phyloP scores from a whole-genome alignment of 2,113 vertebrate genomes.

The Chloroceryle aenea region DNA sequence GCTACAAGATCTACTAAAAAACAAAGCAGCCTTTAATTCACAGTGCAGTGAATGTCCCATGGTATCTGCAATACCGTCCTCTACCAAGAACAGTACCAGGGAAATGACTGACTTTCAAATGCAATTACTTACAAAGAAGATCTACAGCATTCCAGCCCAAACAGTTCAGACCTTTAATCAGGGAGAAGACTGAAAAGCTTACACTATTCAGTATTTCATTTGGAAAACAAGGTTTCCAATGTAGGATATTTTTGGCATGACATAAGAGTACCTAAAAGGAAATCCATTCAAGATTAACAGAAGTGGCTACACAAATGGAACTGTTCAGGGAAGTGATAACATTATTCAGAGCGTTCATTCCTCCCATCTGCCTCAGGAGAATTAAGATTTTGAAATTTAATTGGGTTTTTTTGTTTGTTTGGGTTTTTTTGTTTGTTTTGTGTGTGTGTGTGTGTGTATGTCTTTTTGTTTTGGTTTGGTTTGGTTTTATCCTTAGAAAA shows the following conservation, averaged over 20 bases:
- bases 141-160: slow-evolving; percentile 49
- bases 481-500: slow-evolving; percentile 1
- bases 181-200: slow-evolving; percentile 50
- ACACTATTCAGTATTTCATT: slow-evolving; percentile 49
- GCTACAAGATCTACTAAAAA: neutral
- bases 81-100: neutral
- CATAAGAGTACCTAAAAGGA: slow-evolving; percentile 72
- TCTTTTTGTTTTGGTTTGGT: neutral
- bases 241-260: slow-evolving; percentile 53
- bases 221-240: slow-evolving; percentile 66
- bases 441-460: too few species aligned
- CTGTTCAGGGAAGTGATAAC: neutral
- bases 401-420: neutral
- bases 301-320: slow-evolving; percentile 66
- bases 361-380: slow-evolving; percentile 13
- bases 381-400: neutral
- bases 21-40: neutral
- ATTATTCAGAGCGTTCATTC: slow-evolving; percentile 13
- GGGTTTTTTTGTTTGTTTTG: too few species aligned
- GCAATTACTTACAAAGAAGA: slow-evolving; percentile 43
- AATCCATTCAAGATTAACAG: slow-evolving; percentile 68
- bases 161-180: slow-evolving; percentile 44
- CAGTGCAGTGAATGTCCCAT: neutral
- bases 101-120: slow-evolving; percentile 18
- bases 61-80: neutral